Evolutionary conservation across 2,888 invertebrate genomes (phyloP).

Genomic region (Idaea biselata): DNA sequence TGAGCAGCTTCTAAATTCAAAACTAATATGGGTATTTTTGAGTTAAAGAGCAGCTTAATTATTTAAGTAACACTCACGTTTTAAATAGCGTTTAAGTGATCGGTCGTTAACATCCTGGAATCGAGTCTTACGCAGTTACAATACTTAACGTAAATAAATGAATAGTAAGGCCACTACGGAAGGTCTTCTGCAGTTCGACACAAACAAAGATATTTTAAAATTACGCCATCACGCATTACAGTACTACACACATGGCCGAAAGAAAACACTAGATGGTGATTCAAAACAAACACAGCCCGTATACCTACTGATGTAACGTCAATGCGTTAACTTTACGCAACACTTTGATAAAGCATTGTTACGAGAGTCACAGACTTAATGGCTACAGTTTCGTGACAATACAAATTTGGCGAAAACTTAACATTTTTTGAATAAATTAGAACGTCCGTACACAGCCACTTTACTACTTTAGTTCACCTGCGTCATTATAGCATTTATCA

Average conservation of each 20-base stretch:
- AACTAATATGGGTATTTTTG: no score
- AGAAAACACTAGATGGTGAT: slow-evolving; percentile 1
- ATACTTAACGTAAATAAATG: background rate
- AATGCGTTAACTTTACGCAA: slow-evolving; percentile 11
- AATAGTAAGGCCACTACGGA: background rate
- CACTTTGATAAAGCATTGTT: slow-evolving; percentile 10
- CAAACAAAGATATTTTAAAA: background rate
- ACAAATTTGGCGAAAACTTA: slow-evolving; percentile 37
- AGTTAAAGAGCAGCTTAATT: no score
- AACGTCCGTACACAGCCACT: slow-evolving; percentile 19
- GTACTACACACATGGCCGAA: background rate
- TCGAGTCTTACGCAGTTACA: no score
- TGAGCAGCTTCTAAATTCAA: no score
- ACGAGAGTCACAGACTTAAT: slow-evolving; percentile 16
- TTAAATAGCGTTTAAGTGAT: no score
- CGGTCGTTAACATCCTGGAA: no score
- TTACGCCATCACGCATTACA: slow-evolving; percentile 3
- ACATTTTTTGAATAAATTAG: slow-evolving; percentile 23
- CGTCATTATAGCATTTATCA: slow-evolving; percentile 19
- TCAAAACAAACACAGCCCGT: slow-evolving; percentile 3
- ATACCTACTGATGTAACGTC: slow-evolving; percentile 10
- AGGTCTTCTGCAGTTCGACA: background rate
- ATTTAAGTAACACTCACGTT: no score
- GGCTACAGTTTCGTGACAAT: slow-evolving; percentile 35
- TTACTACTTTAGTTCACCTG: background rate